Base-by-base conservation (phyloP, 2,888 invertebrate species). In the Amphipyra tragopoginis region DNA sequence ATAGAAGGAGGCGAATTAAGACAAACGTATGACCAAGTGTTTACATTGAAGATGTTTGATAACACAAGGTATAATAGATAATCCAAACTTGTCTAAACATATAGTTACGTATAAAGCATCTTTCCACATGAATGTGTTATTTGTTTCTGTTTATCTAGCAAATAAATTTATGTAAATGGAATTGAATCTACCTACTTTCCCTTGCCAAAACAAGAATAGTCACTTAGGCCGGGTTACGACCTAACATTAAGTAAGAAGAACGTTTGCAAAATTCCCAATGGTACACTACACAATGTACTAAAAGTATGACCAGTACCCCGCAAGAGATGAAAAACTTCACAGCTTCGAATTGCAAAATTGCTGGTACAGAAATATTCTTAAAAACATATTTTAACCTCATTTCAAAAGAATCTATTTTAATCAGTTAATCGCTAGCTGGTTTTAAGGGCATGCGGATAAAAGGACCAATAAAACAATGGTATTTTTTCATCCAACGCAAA, bases 171-270 rank as follows among this genome's bases (percentile, higher is more conserved):
- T 72, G 54, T 48, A 49, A 69, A 75, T 73, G 38, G 47, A 15
- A 57, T 45, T 59, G 11, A 49, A 60, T 48, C n/a, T 47, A 60
- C 50, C 14, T 50, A 62, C 49, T 50, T 64, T 60, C 29, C 58
- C 49, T 47, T 55, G 64, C 60, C 52, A 62, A 66, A 73, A 75
- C 64, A 66, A 64, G 57, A 47, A 56, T 64, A 71, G 49, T 36
- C 26, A 64, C 49, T 71, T 58, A 47, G 29, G 47, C 26, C 33
- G 36, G 36, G 49, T 38, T 67, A 54, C 51, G 51, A 58, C 62
- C 44, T 26, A 48, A 48, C 43, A 60, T 67, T 43, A 49, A 53
- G 11, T 47, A 44, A 48, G 39, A n/a, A 52, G 2, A 39, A 34
- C 26, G 14, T 51, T 63, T 65, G 42, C 15, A 13, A 1, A 59